Percentiles rank a stretch among this genome's conserved stretches.
Conservation (phyloP, 1,140 invertebrate species). For the Hylyphantes graminicola region DNA sequence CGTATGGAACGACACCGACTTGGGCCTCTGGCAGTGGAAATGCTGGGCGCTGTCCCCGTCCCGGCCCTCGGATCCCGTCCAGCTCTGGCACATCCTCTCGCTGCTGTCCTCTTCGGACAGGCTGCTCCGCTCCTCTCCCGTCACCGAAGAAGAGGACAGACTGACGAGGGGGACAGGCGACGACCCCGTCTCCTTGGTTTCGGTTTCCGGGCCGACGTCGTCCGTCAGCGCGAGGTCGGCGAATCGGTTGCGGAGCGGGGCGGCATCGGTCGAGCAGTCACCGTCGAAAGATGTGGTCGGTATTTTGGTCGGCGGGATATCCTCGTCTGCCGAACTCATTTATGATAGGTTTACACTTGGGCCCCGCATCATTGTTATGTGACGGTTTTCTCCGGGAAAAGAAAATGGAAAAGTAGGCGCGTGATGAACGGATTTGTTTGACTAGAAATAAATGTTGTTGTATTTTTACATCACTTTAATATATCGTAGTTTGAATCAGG, state of each 20-base stretch:
- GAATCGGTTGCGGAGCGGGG: background rate
- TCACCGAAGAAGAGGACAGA: background rate
- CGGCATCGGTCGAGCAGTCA: constrained; percentile 3
- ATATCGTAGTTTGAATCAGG: constrained; percentile 3
- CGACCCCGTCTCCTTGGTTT: constrained; percentile 13
- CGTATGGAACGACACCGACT: constrained; percentile 65
- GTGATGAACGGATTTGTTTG: background rate
- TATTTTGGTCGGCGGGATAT: background rate
- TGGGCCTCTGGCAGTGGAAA: constrained; percentile 55
- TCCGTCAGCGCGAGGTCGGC: background rate
- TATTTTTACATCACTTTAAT: background rate
- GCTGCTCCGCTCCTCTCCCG: constrained; percentile 34
- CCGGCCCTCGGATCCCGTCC: constrained; percentile 37
- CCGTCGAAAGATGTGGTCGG: background rate
- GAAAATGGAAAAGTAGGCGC: background rate
- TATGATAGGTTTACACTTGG: constrained; percentile 2
- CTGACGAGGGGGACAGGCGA: constrained; percentile 9
- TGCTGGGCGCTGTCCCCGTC: constrained; percentile 22
- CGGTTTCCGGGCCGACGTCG: background rate
- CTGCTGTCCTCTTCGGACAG: constrained; percentile 50
- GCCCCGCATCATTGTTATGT: background rate
- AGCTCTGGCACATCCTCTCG: constrained; percentile 41
- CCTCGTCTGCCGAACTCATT: constrained; percentile 11
- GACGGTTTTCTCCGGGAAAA: background rate
- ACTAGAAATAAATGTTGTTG: background rate